These are phyloP conservation scores for Eledone cirrhosa DNA, from an alignment of 2,888 invertebrate genomes.

Conservation along the genomic window DNA sequence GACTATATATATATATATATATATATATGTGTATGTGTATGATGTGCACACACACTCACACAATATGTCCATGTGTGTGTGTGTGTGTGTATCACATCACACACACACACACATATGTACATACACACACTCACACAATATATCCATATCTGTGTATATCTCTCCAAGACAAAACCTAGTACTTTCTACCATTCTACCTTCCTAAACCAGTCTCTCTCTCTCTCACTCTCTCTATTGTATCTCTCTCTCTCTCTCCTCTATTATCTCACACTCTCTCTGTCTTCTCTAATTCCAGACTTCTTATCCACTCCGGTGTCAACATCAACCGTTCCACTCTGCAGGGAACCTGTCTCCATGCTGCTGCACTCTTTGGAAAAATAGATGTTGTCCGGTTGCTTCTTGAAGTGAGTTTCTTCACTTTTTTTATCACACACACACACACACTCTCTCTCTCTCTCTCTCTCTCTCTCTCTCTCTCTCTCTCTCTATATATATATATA, in stretches of 20 bases:
- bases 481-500: neutral
- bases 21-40: too few relatives aligned
- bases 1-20: too few relatives aligned
- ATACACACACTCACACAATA: too few relatives aligned
- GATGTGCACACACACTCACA: too few relatives aligned
- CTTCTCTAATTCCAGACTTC: slow-evolving; percentile 52
- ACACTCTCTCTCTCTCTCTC: neutral
- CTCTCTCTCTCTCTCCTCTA: neutral
- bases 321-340: slow-evolving; percentile 66
- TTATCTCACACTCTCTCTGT: neutral
- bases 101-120: too few relatives aligned
- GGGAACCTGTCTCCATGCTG: slow-evolving; percentile 69
- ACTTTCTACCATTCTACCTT: neutral
- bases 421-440: neutral
- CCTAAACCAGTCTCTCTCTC: neutral
- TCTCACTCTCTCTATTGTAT: neutral
- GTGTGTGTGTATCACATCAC: too few relatives aligned
- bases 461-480: neutral
- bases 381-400: slow-evolving; percentile 67
- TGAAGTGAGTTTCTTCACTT: slow-evolving; percentile 48
- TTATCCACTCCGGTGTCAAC: slow-evolving; percentile 67
- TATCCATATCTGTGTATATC: too few relatives aligned
- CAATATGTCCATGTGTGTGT: too few relatives aligned
- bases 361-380: slow-evolving; percentile 66
- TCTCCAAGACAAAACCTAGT: neutral